phyloP scores from a whole-genome alignment of 2,113 vertebrate species.

The Tricholaema leucomelas region DNA sequence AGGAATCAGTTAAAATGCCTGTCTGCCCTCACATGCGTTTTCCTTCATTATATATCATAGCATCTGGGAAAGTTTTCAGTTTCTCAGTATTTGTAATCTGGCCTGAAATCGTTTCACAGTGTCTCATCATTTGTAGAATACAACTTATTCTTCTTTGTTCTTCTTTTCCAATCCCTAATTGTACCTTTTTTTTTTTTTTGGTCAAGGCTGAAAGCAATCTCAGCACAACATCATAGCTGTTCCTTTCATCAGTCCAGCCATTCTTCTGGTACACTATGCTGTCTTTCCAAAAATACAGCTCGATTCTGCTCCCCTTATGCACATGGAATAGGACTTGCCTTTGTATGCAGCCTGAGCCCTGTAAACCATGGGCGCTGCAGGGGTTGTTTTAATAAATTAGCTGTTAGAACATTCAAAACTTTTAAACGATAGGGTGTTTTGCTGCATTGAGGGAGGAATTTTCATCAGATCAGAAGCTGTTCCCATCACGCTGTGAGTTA shows the following conservation, averaged over 20 bases:
- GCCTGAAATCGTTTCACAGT: not conserved
- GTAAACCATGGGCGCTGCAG: conserved; percentile 30
- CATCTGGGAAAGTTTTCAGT: not conserved
- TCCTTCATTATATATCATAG: not conserved
- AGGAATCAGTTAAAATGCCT: not conserved
- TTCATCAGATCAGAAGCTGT: conserved; percentile 29
- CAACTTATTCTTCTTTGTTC: not conserved
- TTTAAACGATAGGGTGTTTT: conserved; percentile 16
- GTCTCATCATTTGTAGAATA: not conserved
- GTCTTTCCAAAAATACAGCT: conserved; percentile 32
- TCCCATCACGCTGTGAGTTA: conserved; percentile 6
- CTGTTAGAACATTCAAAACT: conserved; percentile 45
- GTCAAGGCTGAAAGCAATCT: not conserved
- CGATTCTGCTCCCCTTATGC: not conserved
- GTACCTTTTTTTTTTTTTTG: not conserved
- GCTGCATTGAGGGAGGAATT: conserved; percentile 7
- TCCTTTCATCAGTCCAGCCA: conserved; percentile 25
- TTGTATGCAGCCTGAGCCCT: not conserved
- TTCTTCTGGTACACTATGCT: not conserved
- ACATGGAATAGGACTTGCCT: not conserved
- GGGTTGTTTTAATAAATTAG: conserved; percentile 53
- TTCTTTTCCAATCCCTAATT: not conserved
- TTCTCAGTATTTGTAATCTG: not conserved
- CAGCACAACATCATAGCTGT: not conserved
- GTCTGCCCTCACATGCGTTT: not conserved